Base-by-base conservation (phyloP, 2,797 vertebrate species). In the Sebastes iracundus region DNA sequence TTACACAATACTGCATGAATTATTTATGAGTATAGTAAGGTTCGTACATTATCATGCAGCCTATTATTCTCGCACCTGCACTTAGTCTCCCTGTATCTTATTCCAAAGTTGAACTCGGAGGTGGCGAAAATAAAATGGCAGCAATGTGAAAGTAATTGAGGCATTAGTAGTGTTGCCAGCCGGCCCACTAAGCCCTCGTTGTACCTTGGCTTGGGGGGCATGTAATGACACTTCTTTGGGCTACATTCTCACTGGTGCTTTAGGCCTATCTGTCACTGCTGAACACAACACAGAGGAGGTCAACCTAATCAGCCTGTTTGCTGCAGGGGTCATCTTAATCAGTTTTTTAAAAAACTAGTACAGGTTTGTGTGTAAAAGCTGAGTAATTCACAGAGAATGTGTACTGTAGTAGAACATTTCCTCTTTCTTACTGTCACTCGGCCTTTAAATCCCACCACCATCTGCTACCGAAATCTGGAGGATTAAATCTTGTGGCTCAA, bases 1-100 rank as follows among this genome's bases (percentile, higher is more conserved):
- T 87, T 77, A 85, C 82, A 91, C 81, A 89, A 84, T 59, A 65
- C 76, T 72, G 53, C 67, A 81, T 81, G 27, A 86, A 88, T 82
- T 77, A 81, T 86, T 84, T 56, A 92, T 79, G 62, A 77, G 55
- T 38, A 28, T 59, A 70, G 73, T 71, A 81, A 78, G 79, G 72
- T 66, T 77, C 53, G 6, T 63, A 71, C 42, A 87, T 82, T 77
- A 81, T 76, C 52, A 77, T 61, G 25, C 53, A 67, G 69, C 35
- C 61, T 61, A 32, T 85, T 70, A 82, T 75, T 68, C 69, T 58
- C 63, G 77, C 79, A 90, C 84, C 77, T 86, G 75, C 72, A 64
- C 62, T 83, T 49, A 60, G 60, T 74, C 72, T 72, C 72, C 20
- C 27, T 63, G 25, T 62, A 64, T 83, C 74, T 62, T 55, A 81